Evolutionary conservation across 2,113 vertebrate genomes (phyloP).

Genomic region (Petaurus breviceps): DNA sequence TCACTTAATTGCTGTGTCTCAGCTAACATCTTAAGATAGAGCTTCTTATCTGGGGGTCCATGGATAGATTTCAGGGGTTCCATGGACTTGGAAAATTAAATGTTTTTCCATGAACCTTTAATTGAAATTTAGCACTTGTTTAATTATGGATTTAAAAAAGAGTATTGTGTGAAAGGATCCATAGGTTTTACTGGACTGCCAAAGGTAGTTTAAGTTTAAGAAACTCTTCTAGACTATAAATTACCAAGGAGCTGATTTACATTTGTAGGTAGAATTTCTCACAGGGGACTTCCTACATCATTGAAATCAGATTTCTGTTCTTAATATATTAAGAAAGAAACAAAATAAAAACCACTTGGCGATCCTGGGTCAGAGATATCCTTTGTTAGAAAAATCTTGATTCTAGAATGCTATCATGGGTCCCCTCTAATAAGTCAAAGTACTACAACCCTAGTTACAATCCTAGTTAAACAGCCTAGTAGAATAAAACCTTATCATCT

Average conservation of each 20-base stretch:
- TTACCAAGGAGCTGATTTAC: not conserved
- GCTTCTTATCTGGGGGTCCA: not conserved
- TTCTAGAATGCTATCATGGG: too few relatives aligned
- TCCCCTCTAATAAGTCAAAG: not conserved
- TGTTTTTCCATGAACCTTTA: not conserved
- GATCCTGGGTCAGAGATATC: too few relatives aligned
- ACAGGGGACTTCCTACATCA: not conserved
- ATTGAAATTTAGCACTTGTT: too few relatives aligned
- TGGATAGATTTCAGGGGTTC: not conserved
- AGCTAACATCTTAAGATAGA: not conserved
- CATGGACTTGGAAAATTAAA: not conserved
- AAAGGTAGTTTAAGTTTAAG: not conserved
- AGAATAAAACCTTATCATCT: conserved; percentile 1
- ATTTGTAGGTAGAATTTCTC: not conserved
- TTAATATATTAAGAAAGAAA: not conserved
- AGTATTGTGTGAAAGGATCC: not conserved
- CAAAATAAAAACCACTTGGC: too few relatives aligned
- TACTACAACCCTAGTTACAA: not conserved
- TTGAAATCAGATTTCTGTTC: not conserved
- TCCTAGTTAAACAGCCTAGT: not conserved
- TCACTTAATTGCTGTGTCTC: not conserved
- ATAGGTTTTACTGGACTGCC: not conserved
- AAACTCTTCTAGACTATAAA: not conserved
- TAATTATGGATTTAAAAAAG: not conserved
- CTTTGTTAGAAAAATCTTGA: too few relatives aligned